phyloP scores from a whole-genome alignment of 2,113 vertebrate genomes.

The Turnix velox region DNA sequence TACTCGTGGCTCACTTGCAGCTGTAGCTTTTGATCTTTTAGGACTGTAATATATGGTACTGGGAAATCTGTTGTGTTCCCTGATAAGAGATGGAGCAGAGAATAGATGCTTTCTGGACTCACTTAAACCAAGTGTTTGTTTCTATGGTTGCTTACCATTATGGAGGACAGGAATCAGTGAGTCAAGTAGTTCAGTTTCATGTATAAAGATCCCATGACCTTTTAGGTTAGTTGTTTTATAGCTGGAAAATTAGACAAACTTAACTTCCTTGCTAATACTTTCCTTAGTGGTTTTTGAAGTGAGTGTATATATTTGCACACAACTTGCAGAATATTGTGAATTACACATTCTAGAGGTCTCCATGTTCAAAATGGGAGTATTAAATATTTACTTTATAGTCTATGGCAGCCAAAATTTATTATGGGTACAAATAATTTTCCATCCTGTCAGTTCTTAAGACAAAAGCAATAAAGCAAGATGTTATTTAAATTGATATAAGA shows the following conservation, averaged over 20 bases:
- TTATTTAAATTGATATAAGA: slow-evolving; percentile 76
- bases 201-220: too few relatives aligned
- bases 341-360: slow-evolving; percentile 10
- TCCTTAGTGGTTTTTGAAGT: background rate
- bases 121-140: background rate
- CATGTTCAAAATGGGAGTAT: slow-evolving; percentile 17
- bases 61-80: background rate
- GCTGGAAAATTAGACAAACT: background rate
- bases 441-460: slow-evolving; percentile 45
- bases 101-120: background rate
- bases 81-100: background rate
- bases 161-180: background rate
- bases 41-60: background rate
- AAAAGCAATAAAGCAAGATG: slow-evolving; percentile 69
- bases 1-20: background rate
- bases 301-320: background rate
- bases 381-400: slow-evolving; percentile 64
- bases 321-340: background rate
- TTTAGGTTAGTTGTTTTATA: background rate
- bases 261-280: background rate
- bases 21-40: background rate
- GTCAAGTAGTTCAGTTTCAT: background rate
- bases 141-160: background rate
- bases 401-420: background rate
- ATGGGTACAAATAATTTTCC: slow-evolving; percentile 39